A percentile compares a stretch with the other conserved stretches of the same genome.
These are phyloP conservation scores for Callipepla californica DNA, from an alignment of 2,113 vertebrate species.

Conservation along the genomic window DNA sequence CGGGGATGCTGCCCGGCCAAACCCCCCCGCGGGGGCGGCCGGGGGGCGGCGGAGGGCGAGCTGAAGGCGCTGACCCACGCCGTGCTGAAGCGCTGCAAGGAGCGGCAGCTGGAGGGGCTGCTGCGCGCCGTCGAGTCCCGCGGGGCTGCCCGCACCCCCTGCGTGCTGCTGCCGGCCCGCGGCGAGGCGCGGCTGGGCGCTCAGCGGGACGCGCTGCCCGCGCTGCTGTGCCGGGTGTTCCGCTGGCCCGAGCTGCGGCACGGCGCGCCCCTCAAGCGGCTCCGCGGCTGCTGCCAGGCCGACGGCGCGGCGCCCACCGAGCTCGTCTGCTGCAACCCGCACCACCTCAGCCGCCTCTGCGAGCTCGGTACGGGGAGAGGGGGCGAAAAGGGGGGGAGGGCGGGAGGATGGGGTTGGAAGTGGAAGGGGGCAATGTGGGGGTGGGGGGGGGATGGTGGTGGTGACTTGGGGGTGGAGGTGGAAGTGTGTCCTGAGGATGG, in stretches of 20 bases:
- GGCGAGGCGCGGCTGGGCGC: constrained; percentile 89
- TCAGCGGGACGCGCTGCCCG: constrained; percentile 89
- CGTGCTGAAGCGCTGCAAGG: constrained; percentile 92
- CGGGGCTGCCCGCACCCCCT: constrained; percentile 90
- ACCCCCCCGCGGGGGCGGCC: constrained; percentile 75
- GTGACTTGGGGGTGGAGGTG: too few relatives aligned
- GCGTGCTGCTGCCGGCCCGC: constrained; percentile 90
- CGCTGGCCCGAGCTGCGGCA: constrained; percentile 96
- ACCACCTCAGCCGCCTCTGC: constrained; percentile 96
- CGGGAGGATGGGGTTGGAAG: too few relatives aligned
- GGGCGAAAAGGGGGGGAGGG: too few relatives aligned
- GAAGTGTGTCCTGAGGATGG: too few relatives aligned
- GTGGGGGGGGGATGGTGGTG: too few relatives aligned
- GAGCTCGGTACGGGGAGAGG: constrained; percentile 85
- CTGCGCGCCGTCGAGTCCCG: constrained; percentile 94
- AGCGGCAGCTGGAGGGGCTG: constrained; percentile 93
- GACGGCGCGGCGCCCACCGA: constrained; percentile 91
- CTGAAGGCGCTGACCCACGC: constrained; percentile 93
- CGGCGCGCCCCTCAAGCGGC: background rate
- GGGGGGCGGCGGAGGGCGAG: constrained; percentile 87
- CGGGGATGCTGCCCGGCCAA: constrained; percentile 91
- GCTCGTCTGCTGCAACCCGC: constrained; percentile 96
- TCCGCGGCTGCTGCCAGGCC: too few relatives aligned
- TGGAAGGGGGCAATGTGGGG: too few relatives aligned
- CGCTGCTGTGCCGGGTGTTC: constrained; percentile 97